Evolutionary conservation across 2,888 invertebrate species (phyloP).

Genomic region (Dexiosoma caninum): DNA sequence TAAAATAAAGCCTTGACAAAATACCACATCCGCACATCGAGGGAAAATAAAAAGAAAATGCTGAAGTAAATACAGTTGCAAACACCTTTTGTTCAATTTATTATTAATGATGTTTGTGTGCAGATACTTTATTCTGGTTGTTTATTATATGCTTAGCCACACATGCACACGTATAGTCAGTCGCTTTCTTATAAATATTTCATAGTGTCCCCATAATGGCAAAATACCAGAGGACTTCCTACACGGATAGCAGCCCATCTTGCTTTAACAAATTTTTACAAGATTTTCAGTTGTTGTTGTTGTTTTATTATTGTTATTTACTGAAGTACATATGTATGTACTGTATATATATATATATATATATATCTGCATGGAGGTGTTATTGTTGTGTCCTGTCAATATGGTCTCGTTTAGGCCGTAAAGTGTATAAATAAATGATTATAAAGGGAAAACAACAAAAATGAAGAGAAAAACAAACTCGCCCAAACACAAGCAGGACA

Average conservation of each 20-base stretch:
- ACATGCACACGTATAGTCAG: constrained; percentile 1
- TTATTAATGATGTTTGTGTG: constrained; percentile 46
- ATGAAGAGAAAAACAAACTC: constrained; percentile 17
- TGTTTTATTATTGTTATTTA: no score
- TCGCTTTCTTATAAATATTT: constrained; percentile 44
- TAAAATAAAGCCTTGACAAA: constrained; percentile 58
- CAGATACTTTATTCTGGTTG: constrained; percentile 25
- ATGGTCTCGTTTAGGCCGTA: constrained; percentile 52
- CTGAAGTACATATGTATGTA: no score
- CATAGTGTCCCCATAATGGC: constrained; percentile 47
- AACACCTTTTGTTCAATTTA: constrained; percentile 57
- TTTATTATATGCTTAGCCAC: constrained; percentile 33
- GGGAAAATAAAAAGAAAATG: constrained; percentile 19
- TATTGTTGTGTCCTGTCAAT: constrained; percentile 47
- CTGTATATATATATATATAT: no score
- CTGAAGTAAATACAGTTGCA: constrained; percentile 48
- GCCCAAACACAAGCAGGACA: not conserved
- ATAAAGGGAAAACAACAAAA: constrained; percentile 38
- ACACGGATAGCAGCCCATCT: constrained; percentile 29
- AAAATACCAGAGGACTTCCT: constrained; percentile 53
- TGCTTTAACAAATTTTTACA: constrained; percentile 42
- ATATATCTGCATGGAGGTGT: not conserved
- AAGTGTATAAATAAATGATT: constrained; percentile 56
- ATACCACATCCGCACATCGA: constrained; percentile 45
- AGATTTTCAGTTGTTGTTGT: constrained; percentile 9